Conservation (phyloP, 2,888 invertebrate genomes). For the Pimpla rufipes region DNA sequence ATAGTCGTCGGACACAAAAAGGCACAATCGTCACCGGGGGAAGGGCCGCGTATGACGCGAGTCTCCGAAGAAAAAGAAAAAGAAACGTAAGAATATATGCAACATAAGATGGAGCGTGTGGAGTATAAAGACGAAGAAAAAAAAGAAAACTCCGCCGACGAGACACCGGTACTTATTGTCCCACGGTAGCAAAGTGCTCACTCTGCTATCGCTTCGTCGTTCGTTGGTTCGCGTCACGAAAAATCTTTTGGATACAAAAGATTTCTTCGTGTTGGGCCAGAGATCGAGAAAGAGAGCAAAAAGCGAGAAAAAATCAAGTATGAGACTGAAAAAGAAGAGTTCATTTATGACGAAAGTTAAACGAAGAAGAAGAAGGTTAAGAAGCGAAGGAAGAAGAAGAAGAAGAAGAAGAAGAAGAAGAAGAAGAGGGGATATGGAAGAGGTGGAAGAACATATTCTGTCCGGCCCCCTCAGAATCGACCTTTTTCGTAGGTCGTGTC, state of each 20-base stretch:
- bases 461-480: slow-evolving; percentile 35
- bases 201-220: slow-evolving; percentile 34
- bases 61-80: slow-evolving; percentile 51
- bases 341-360: slow-evolving; percentile 55
- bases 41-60: slow-evolving; percentile 39
- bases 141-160: slow-evolving; percentile 51
- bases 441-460: slow-evolving; percentile 43
- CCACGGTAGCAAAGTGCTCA: slow-evolving; percentile 16
- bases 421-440: slow-evolving; percentile 18
- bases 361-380: slow-evolving; percentile 52
- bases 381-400: slow-evolving; percentile 22
- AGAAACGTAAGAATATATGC: slow-evolving; percentile 41
- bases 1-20: slow-evolving; percentile 38
- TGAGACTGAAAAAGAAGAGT: background rate
- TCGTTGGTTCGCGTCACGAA: slow-evolving; percentile 10
- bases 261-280: slow-evolving; percentile 22
- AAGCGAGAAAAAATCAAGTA: background rate
- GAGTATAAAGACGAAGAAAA: slow-evolving; percentile 10
- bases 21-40: slow-evolving; percentile 49
- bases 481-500: slow-evolving; percentile 46
- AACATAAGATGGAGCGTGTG: slow-evolving; percentile 11
- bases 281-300: slow-evolving; percentile 5
- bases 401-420: slow-evolving; percentile 33
- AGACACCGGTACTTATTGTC: slow-evolving; percentile 45
- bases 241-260: slow-evolving; percentile 44